Base-by-base conservation (phyloP, 2,797 vertebrate species). In the Gymnothorax javanicus region DNA sequence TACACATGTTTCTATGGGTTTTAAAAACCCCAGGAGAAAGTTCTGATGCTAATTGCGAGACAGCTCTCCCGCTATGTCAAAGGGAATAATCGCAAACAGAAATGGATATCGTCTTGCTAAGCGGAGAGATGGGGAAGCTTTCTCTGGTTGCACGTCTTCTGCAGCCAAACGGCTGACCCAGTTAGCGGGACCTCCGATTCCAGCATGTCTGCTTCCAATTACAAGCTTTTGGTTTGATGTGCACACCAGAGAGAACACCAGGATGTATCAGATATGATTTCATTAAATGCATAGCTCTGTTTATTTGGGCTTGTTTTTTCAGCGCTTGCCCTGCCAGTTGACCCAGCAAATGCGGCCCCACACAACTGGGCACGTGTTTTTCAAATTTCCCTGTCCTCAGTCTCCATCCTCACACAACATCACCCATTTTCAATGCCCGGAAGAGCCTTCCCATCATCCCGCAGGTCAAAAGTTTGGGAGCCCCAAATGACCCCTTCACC, bases 1-100 rank as follows among this genome's bases (percentile, higher is more conserved):
- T 90, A 89, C 88, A 85, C 71, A 87, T 89, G 87, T 93, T 88
- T 86, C 87, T 87, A 90, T 91, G 91, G 89, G 91, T 92, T 92
- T 88, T 82, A 91, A 92, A 90, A 89, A 90, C 86, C 91, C 83
- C 58, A 79, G 87, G 91, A 89, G 90, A 93, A 90, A 77, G 82
- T 91, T 83, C 33, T 93, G 92, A 93, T 85, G 84, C 90, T 92
- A 64, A 92, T 92, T 85, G 84, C 88, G 92, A 59, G 71, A 86
- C 92, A 91, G 93, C 90, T 79, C 50, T 79, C 75, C 43, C n/a
- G 50, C 43, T 23, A 79, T 23, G 75, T 2, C 52, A 54, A 23
- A 23, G 50, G 20, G 50, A 23, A 2, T 79, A 79, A 79, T 79
- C 75, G 54, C 43, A 88, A 90, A 91, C 92, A 92, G 91, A 93